Percentiles rank a stretch among this genome's conserved stretches.
Evolutionary conservation across 2,888 invertebrate species (phyloP).

Genomic region (Diaprepes abbreviatus): DNA sequence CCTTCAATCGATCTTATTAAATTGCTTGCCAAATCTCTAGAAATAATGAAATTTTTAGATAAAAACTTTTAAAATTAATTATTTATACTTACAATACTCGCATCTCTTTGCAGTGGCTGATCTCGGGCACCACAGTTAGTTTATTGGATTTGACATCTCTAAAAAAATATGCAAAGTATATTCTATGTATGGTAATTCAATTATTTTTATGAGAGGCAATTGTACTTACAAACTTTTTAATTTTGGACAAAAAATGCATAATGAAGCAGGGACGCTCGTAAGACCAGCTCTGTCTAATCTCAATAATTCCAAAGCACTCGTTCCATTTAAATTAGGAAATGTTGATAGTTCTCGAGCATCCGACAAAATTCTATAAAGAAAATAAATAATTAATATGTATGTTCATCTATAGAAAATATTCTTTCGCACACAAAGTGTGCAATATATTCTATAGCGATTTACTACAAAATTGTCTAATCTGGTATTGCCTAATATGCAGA

Average conservation of each 20-base stretch:
- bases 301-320: constrained; percentile 82
- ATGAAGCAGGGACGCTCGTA: constrained; percentile 76
- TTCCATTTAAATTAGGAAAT: constrained; percentile 89
- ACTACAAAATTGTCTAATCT: too few species aligned
- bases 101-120: constrained; percentile 84
- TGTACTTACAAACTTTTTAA: constrained; percentile 88
- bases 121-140: constrained; percentile 80
- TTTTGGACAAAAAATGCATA: constrained; percentile 84
- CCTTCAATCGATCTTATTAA: constrained; percentile 79
- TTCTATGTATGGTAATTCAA: too few species aligned
- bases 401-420: too few species aligned
- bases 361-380: constrained; percentile 86
- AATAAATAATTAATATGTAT: background rate
- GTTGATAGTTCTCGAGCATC: constrained; percentile 83
- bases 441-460: too few species aligned
- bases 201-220: too few species aligned
- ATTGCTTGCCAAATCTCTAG: constrained; percentile 91
- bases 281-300: constrained; percentile 88
- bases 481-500: too few species aligned
- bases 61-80: constrained; percentile 27
- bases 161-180: too few species aligned
- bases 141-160: constrained; percentile 91
- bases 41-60: constrained; percentile 52
- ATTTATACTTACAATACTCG: constrained; percentile 86
- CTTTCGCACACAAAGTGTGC: too few species aligned